These are phyloP conservation scores for Frankliniella intonsa DNA, from an alignment of 2,888 invertebrate genomes.

Conservation along the genomic window DNA sequence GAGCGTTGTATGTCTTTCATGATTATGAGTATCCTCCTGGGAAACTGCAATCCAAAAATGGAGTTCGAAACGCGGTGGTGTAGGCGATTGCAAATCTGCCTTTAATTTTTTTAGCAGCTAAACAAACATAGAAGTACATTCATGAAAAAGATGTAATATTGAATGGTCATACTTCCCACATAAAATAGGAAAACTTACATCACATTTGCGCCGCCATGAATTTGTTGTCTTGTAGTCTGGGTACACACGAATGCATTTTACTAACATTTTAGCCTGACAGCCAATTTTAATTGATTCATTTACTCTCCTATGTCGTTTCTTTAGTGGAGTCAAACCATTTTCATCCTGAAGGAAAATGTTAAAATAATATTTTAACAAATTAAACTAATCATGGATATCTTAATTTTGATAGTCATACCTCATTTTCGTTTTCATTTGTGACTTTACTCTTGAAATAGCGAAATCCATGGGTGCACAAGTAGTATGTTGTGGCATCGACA, in stretches of 20 bases:
- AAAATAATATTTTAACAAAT: neutral
- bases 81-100: neutral
- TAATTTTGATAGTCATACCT: neutral
- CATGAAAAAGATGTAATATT: neutral
- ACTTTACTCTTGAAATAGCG: slow-evolving; percentile 1
- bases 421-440: neutral
- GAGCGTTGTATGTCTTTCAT: neutral
- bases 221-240: neutral
- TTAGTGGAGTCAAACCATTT: neutral
- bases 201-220: neutral
- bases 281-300: slow-evolving; percentile 8
- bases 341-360: neutral
- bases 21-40: neutral
- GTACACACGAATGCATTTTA: neutral
- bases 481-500: neutral
- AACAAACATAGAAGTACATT: neutral
- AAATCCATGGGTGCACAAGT: neutral
- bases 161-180: neutral
- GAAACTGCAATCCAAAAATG: neutral
- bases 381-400: neutral
- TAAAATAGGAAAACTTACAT: neutral
- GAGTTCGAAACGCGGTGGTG: neutral
- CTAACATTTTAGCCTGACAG: neutral
- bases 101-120: neutral
- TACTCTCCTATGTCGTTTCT: neutral